Conservation (phyloP, 2,888 invertebrate genomes). For the Neria commutata region DNA sequence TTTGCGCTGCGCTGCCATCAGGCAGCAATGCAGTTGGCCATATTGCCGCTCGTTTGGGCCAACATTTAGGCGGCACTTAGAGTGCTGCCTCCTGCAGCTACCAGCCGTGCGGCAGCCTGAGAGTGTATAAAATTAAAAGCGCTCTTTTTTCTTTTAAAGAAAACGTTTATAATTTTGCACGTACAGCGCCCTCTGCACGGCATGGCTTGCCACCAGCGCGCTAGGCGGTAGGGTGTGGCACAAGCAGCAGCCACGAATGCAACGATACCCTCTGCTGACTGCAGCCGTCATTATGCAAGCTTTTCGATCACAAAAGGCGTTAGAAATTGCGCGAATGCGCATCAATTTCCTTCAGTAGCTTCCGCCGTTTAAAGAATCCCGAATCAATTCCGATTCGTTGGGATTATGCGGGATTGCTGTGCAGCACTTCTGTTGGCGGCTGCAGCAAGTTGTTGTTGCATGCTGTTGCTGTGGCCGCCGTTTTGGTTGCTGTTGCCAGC, state of each 20-base stretch:
- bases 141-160: slow-evolving; percentile 1
- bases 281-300: slow-evolving; percentile 29
- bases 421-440: slow-evolving; percentile 38
- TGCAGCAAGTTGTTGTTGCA: too few relatives aligned
- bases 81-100: background rate
- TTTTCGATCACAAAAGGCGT: slow-evolving; percentile 42
- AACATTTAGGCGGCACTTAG: slow-evolving; percentile 7
- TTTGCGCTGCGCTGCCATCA: background rate
- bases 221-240: background rate
- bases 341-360: slow-evolving; percentile 35
- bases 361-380: slow-evolving; percentile 32
- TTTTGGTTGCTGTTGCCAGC: slow-evolving; percentile 32
- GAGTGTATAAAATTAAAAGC: slow-evolving; percentile 12
- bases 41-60: background rate
- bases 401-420: slow-evolving; percentile 20
- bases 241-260: too few relatives aligned
- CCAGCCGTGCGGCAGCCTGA: slow-evolving; percentile 1
- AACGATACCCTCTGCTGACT: background rate
- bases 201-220: slow-evolving; percentile 10
- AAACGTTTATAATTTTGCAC: slow-evolving; percentile 17
- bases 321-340: slow-evolving; percentile 40
- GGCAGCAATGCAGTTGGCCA: background rate
- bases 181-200: background rate
- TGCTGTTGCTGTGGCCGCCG: slow-evolving; percentile 32
- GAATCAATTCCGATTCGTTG: slow-evolving; percentile 30